Base-by-base conservation (phyloP, 2,797 vertebrate species). In the Adelosebastes latens region DNA sequence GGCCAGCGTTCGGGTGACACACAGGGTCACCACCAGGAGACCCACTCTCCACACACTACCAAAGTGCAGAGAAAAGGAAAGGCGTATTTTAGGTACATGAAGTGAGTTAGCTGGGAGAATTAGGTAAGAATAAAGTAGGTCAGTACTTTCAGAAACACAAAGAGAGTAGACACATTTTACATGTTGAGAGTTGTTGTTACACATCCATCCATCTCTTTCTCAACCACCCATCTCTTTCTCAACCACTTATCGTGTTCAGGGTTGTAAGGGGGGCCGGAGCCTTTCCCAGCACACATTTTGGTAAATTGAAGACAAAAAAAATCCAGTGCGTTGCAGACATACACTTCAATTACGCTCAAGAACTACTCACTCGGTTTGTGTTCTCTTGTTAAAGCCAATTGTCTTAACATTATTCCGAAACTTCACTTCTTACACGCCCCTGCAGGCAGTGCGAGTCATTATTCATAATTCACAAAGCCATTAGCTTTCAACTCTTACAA, bases 401-500 rank as follows among this genome's bases (percentile, higher is more conserved):
- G 74, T 85, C 71, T 88, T 72, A 85, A 72, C 36, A 65, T 84
- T 79, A 68, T 71, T 85, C 69, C 0, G 18, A 82, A 89, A 66
- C 81, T 76, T 70, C 75, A 79, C 59, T 83, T 87, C 72, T 76
- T 69, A 78, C 72, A 83, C 10, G 65, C 67, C 87, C 86, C 83
- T 81, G 82, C 70, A 81, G 88, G 84, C 92, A 67, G 58, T 67
- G 46, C 18, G 2, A 90, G 84, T 86, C 76, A 85, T 85, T 87
- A 89, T 90, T 89, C 85, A 93, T 94, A 88, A 92, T 92, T 93
- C 81, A 93, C 80, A 90, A 85, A 90, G 82, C 81, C 83, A 91
- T 91, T 91, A 91, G 85, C 83, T 89, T 86, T 91, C 77, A 88
- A 84, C 88, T 87, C 70, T 74, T 76, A 79, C 84, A 87, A 83